Conservation (phyloP, 2,797 vertebrate genomes). For the Sternotherus odoratus region DNA sequence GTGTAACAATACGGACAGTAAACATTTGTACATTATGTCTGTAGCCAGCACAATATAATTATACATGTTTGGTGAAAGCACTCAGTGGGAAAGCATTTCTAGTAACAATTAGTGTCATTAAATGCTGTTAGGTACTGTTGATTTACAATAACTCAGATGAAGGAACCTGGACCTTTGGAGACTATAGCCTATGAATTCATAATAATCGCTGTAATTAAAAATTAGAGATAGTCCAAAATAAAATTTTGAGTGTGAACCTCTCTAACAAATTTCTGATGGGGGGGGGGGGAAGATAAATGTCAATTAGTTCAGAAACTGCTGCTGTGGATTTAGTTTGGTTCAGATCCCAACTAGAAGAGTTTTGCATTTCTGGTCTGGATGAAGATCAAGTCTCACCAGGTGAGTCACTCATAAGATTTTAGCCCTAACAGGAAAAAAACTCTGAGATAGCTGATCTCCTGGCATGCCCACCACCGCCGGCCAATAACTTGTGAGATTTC, state of each 20-base stretch:
- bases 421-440: background rate
- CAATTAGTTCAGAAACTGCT: background rate
- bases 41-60: background rate
- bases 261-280: background rate
- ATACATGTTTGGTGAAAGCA: background rate
- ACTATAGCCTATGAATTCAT: constrained; percentile 29
- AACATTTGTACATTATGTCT: background rate
- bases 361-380: background rate
- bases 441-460: background rate
- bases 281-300: background rate
- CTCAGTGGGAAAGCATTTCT: fast-evolving
- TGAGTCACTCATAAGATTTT: background rate
- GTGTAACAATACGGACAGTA: background rate
- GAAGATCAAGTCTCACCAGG: background rate
- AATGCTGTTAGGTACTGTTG: background rate
- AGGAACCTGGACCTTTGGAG: background rate
- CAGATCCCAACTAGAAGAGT: background rate
- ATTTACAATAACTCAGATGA: background rate
- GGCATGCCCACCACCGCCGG: background rate
- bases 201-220: constrained; percentile 34
- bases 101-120: background rate
- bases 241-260: background rate
- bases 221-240: background rate
- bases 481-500: background rate
- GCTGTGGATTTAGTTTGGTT: fast-evolving